These are phyloP conservation scores for Anagrus nilaparvatae DNA, from an alignment of 1,140 invertebrate species.

Conservation along the genomic window DNA sequence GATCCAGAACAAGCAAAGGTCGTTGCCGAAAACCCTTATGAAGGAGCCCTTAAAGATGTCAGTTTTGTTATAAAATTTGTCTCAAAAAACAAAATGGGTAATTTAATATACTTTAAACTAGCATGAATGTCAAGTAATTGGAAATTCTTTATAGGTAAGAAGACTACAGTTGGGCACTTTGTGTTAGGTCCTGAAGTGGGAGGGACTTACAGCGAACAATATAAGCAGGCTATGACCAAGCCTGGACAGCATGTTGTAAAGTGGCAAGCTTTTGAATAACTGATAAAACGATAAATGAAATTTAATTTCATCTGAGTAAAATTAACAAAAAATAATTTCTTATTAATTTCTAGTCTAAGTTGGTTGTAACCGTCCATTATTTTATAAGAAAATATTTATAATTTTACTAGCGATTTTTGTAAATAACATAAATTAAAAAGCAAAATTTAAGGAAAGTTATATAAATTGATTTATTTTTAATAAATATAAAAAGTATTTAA, in stretches of 20 bases:
- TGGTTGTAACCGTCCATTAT: too few relatives aligned
- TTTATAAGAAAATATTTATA: too few relatives aligned
- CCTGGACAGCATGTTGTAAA: slow-evolving; percentile 36
- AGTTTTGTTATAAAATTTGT: slow-evolving; percentile 40
- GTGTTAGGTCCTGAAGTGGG: slow-evolving; percentile 41
- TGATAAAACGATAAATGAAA: too few relatives aligned
- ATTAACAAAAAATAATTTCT: too few relatives aligned
- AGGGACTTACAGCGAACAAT: slow-evolving; percentile 36
- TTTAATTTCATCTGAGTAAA: too few relatives aligned
- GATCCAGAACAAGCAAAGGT: slow-evolving; percentile 32
- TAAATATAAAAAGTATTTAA: too few relatives aligned
- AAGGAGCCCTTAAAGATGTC: slow-evolving; percentile 36
- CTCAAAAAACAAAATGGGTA: slow-evolving; percentile 40
- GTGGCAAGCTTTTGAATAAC: slow-evolving; percentile 38
- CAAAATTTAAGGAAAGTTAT: too few relatives aligned
- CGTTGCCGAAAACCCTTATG: slow-evolving; percentile 36
- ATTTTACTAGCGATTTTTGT: too few relatives aligned
- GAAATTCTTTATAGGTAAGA: slow-evolving; percentile 42
- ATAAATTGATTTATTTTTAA: too few relatives aligned
- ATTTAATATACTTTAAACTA: slow-evolving; percentile 5
- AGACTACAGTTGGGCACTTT: slow-evolving; percentile 44
- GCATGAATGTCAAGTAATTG: neutral
- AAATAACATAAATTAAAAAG: too few relatives aligned
- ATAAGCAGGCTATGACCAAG: slow-evolving; percentile 39
- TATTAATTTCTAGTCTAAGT: too few relatives aligned